These are phyloP conservation scores for Mantis religiosa DNA, from an alignment of 2,888 invertebrate species.

Conservation along the genomic window DNA sequence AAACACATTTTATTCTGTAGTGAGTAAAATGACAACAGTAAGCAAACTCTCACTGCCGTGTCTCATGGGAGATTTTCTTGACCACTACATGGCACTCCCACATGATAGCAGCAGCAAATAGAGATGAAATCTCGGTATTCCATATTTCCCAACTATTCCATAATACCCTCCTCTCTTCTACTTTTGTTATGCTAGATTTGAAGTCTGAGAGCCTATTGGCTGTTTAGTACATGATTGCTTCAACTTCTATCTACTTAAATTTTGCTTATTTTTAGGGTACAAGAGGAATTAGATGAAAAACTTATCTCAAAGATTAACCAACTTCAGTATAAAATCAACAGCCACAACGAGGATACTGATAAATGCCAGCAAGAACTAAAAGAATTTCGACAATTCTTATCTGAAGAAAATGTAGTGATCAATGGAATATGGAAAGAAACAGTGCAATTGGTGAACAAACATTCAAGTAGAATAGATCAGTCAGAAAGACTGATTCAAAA, in stretches of 20 bases:
- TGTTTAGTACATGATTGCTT: background rate
- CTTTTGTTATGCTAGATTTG: too few species aligned
- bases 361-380: background rate
- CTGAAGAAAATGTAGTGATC: constrained; percentile 1
- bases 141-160: too few species aligned
- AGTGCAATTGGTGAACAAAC: background rate
- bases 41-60: too few species aligned
- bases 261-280: background rate
- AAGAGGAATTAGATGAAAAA: background rate
- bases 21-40: too few species aligned
- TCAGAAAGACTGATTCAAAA: background rate
- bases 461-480: background rate
- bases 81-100: too few species aligned
- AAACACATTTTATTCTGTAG: too few species aligned
- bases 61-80: too few species aligned
- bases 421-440: background rate
- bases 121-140: too few species aligned
- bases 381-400: constrained; percentile 1
- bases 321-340: background rate
- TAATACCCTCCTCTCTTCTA: too few species aligned
- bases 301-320: background rate
- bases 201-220: too few species aligned
- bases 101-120: too few species aligned
- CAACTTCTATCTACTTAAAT: background rate
- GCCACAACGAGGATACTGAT: background rate